Percentiles rank a stretch among this genome's conserved stretches.
Conservation (phyloP, 2,888 invertebrate genomes). For the Malacosoma neustria region DNA sequence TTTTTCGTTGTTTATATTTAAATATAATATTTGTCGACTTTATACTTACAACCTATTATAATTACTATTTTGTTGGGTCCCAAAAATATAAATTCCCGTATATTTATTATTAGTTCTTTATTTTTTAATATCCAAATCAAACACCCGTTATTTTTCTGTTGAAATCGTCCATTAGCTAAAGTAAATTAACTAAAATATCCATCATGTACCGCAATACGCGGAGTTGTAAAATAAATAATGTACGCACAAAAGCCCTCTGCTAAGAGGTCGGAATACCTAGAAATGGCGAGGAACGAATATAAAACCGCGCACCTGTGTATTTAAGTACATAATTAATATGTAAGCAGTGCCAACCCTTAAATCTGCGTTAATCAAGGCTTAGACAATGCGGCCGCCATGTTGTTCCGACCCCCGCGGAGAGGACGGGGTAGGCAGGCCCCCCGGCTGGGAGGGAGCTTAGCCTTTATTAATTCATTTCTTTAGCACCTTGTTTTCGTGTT, state of each 20-base stretch:
- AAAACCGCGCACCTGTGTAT: constrained; percentile 23
- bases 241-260: not conserved
- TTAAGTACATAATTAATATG: constrained; percentile 70
- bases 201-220: too few relatives aligned
- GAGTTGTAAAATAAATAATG: not conserved
- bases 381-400: constrained; percentile 69
- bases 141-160: too few relatives aligned
- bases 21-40: too few relatives aligned
- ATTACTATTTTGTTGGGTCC: too few relatives aligned
- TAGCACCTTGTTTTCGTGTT: constrained; percentile 29
- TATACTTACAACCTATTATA: too few relatives aligned
- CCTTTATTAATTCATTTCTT: constrained; percentile 46
- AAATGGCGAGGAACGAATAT: constrained; percentile 3
- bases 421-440: constrained; percentile 13
- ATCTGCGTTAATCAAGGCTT: constrained; percentile 65
- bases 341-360: constrained; percentile 54
- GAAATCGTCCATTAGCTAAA: too few relatives aligned
- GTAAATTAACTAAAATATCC: too few relatives aligned
- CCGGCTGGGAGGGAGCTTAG: constrained; percentile 27
- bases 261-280: not conserved
- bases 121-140: too few relatives aligned
- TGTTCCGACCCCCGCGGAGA: constrained; percentile 28
- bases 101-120: too few relatives aligned
- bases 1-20: too few relatives aligned
- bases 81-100: too few relatives aligned